Percentiles rank a stretch among this genome's conserved stretches.
Evolutionary conservation across 2,888 invertebrate species (phyloP).

Genomic region (Nyleta sp.): DNA sequence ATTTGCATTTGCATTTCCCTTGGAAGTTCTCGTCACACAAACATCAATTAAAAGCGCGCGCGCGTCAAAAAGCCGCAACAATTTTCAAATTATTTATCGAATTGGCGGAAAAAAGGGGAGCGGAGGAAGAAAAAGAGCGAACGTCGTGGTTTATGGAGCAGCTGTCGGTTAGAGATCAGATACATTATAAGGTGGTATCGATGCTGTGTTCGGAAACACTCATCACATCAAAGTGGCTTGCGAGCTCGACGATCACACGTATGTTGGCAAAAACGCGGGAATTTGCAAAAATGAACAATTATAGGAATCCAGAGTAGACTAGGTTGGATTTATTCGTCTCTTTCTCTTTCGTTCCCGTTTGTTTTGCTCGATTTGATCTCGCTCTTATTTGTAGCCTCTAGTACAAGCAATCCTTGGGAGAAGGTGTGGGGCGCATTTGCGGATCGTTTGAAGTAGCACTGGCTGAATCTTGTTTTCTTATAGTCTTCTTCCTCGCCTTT

Average conservation of each 20-base stretch:
- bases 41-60: too few species aligned
- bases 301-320: conserved; percentile 80
- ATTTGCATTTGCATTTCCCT: too few species aligned
- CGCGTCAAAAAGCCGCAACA: too few species aligned
- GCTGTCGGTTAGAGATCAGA: conserved; percentile 69
- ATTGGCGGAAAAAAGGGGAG: not conserved
- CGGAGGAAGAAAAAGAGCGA: not conserved
- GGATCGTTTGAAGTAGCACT: conserved; percentile 80
- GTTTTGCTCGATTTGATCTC: conserved; percentile 64
- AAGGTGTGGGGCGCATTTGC: conserved; percentile 75
- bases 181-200: conserved; percentile 69
- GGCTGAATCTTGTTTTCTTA: conserved; percentile 71
- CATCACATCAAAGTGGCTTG: conserved; percentile 69
- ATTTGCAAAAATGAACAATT: conserved; percentile 82
- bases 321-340: conserved; percentile 61
- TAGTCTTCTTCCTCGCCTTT: conserved; percentile 65
- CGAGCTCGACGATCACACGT: conserved; percentile 68
- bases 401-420: conserved; percentile 66
- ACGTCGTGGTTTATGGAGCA: conserved; percentile 50
- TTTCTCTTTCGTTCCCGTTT: conserved; percentile 63
- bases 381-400: conserved; percentile 65
- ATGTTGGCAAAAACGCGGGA: conserved; percentile 76
- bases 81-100: conserved; percentile 15
- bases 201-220: conserved; percentile 65
- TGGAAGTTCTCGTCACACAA: too few species aligned